phyloP scores from a whole-genome alignment of 35 echinoderm and acorn worm genomes.

The Chiridota heheva region DNA sequence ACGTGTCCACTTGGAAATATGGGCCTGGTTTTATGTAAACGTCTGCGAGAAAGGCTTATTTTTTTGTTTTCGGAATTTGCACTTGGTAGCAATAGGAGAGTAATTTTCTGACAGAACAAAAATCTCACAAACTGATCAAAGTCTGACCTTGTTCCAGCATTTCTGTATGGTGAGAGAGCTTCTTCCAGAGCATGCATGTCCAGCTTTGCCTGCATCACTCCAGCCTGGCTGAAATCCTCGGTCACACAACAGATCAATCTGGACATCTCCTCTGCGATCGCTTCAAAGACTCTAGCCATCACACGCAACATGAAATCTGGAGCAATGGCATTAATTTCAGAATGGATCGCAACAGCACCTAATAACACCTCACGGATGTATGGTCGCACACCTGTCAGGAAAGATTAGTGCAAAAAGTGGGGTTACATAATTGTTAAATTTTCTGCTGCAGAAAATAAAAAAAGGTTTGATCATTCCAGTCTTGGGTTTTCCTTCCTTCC shows the following conservation, averaged over 20 bases:
- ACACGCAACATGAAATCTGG: slow-evolving; percentile 89
- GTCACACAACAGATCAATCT: slow-evolving; percentile 85
- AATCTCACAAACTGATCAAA: too few species aligned
- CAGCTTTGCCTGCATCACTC: slow-evolving; percentile 85
- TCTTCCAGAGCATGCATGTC: slow-evolving; percentile 78
- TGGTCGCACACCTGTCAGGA: slow-evolving; percentile 69
- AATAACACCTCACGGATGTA: slow-evolving; percentile 89
- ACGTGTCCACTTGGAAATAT: too few species aligned
- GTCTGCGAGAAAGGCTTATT: too few species aligned
- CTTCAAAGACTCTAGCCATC: slow-evolving; percentile 84
- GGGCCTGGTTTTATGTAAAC: too few species aligned
- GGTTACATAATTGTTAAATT: too few species aligned
- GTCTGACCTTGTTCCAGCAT: slow-evolving; percentile 96
- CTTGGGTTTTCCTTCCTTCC: too few species aligned
- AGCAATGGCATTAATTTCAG: slow-evolving; percentile 93
- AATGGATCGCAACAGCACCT: slow-evolving; percentile 81
- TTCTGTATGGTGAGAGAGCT: slow-evolving; percentile 78
- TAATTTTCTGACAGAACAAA: too few species aligned
- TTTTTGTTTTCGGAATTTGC: too few species aligned
- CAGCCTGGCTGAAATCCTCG: slow-evolving; percentile 62
- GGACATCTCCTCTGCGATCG: slow-evolving; percentile 87
- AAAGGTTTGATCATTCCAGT: too few species aligned
- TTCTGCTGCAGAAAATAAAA: too few species aligned
- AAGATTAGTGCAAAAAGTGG: not conserved
- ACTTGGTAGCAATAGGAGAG: too few species aligned